Conservation (phyloP, 2,888 invertebrate species). For the Meiosimyza platycephala region DNA sequence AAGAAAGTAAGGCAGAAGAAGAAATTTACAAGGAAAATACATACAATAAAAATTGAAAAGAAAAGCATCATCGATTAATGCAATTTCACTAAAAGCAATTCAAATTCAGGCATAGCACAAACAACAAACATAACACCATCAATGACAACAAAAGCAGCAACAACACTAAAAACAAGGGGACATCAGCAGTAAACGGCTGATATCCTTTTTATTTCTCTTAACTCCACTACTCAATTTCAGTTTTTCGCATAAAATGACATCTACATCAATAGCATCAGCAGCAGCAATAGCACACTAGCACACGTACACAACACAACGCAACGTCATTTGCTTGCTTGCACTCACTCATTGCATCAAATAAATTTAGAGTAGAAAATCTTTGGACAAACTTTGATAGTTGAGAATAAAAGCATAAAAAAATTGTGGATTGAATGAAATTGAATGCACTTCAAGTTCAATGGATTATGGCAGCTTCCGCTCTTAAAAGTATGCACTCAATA, state of each 20-base stretch:
- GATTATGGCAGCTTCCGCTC: conserved; percentile 16
- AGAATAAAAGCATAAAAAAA: not conserved
- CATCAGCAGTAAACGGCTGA: conserved; percentile 38
- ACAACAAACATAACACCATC: conserved; percentile 16
- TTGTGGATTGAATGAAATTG: not conserved
- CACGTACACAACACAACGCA: not conserved
- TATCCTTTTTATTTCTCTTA: not conserved
- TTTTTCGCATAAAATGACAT: conserved; percentile 28
- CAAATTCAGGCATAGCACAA: conserved; percentile 43
- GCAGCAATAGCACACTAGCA: too few relatives aligned
- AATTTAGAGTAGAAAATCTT: conserved; percentile 24
- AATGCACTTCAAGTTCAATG: conserved; percentile 18
- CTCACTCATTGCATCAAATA: conserved; percentile 18
- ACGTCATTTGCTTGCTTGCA: not conserved
- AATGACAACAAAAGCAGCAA: conserved; percentile 22
- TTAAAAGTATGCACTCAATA: conserved; percentile 8
- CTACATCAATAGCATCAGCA: conserved; percentile 14
- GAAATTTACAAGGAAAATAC: not conserved
- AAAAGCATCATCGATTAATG: conserved; percentile 39
- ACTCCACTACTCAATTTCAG: not conserved
- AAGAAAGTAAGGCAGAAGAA: not conserved
- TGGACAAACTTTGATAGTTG: conserved; percentile 12
- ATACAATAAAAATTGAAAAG: not conserved
- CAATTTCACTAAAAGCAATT: conserved; percentile 32
- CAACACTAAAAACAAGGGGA: conserved; percentile 5